Percentiles rank a stretch among this genome's conserved stretches.
Conservation (phyloP, 2,888 invertebrate genomes). For the Bugulina stolonifera region DNA sequence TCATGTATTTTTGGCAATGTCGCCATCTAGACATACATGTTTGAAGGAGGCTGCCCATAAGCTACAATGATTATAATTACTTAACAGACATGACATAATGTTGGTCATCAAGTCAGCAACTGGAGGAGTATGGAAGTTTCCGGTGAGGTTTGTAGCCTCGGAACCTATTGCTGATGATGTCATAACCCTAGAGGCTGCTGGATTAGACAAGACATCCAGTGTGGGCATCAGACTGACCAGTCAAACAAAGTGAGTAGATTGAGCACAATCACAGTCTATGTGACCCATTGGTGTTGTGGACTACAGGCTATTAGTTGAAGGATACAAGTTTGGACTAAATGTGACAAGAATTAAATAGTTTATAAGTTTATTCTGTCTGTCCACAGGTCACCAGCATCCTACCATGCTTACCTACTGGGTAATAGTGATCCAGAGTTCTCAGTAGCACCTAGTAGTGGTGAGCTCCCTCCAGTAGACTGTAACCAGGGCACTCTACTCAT, state of each 20-base stretch:
- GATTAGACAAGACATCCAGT: conserved; percentile 44
- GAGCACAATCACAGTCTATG: too few relatives aligned
- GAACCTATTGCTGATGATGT: conserved; percentile 50
- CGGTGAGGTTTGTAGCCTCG: conserved; percentile 45
- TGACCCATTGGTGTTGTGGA: too few relatives aligned
- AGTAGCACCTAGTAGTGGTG: conserved; percentile 46
- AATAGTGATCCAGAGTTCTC: conserved; percentile 49
- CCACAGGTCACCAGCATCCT: conserved; percentile 41
- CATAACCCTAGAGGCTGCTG: conserved; percentile 47
- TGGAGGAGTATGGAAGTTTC: conserved; percentile 52
- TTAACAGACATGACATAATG: conserved; percentile 39
- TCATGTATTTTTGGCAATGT: too few relatives aligned
- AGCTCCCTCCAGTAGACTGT: conserved; percentile 40
- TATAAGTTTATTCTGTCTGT: too few relatives aligned
- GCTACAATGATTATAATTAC: too few relatives aligned
- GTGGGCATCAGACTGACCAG: conserved; percentile 48
- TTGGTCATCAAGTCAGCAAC: conserved; percentile 42
- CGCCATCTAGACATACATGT: too few relatives aligned
- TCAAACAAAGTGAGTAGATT: conserved; percentile 45
- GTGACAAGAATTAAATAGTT: too few relatives aligned
- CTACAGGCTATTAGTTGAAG: too few relatives aligned
- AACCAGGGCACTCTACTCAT: conserved; percentile 44
- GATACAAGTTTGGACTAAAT: too few relatives aligned
- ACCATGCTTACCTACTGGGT: conserved; percentile 45
- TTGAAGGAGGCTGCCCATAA: too few relatives aligned